Evolutionary conservation across 2,888 invertebrate species (phyloP).

Genomic region (Labia minor): DNA sequence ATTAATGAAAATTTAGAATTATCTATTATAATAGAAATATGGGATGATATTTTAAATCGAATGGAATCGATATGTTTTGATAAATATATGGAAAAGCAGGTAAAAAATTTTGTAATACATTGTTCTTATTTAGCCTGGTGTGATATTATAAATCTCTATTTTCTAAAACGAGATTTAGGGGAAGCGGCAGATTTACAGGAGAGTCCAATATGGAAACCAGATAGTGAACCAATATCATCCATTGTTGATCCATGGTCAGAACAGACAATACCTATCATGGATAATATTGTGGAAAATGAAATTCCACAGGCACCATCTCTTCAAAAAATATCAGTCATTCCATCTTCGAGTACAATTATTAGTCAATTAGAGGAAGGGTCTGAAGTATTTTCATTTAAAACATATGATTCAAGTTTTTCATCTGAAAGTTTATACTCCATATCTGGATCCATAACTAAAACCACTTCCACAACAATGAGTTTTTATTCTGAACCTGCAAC

Average conservation of each 20-base stretch:
- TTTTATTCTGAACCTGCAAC: background rate
- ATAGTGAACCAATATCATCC: background rate
- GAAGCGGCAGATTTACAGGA: background rate
- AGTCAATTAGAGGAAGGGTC: background rate
- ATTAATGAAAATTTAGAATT: background rate
- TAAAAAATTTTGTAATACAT: background rate
- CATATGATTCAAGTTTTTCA: background rate
- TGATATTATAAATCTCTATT: background rate
- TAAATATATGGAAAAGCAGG: background rate
- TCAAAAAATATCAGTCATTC: background rate
- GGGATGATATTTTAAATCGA: background rate
- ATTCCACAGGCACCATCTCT: background rate
- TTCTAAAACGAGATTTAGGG: background rate
- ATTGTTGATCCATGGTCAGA: background rate
- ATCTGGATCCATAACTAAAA: background rate
- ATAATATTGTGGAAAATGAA: background rate
- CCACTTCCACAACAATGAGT: background rate
- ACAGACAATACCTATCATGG: background rate
- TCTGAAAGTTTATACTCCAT: background rate
- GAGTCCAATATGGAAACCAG: background rate
- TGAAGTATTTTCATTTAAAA: background rate
- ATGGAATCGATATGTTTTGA: background rate
- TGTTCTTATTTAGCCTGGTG: background rate
- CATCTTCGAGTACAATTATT: background rate
- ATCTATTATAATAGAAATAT: background rate